Evolutionary conservation across 2,888 invertebrate genomes (phyloP), one percentile per base, ranked within the genome.

Genomic region (Vanessa cardui): DNA sequence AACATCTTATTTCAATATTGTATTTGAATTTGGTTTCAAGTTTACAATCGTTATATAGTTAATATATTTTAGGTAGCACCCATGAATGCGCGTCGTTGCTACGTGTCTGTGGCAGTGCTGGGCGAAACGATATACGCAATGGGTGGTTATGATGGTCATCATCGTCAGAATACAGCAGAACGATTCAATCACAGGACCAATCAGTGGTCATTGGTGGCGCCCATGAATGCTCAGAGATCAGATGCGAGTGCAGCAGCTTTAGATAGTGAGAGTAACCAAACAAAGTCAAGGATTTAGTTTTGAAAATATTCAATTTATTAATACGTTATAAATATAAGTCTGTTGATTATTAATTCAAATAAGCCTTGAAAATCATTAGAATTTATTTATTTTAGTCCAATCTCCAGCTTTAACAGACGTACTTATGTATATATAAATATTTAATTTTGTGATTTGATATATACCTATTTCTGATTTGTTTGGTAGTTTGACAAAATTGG

Each of bases 171-270:
- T 80, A 96, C 97, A 0, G 98, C 96, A 0, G 98, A 98, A 86
- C 94, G 95, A 68, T 98, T 98, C 87, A 95, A 97, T 85, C 95
- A 96, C 52, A 94, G 93, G 66, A 95, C 95, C 20, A 98, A 98
- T 85, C 98, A 98, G 83, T 98, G 98, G 98, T 95, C 96, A 1
- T 90, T 97, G 73, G 96, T 98, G 20, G 95, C 97, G 0, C 95
- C 97, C 0, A 98, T 98, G 98, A 96, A 96, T 81, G 95, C 95
- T 73, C 97, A 96, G 80, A 93, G 98, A 74, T 98, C 98, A 26
- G 98, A 99, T 83, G 98, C 98, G 0, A 97, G 97, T 82, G 97
- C 98, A 5, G 97, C 98, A n/a, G 95, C 96, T 0, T 88, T 98
- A 44, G 95, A 97, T 72, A 96, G 97, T 94, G 33, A 56, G 56